phyloP scores from a whole-genome alignment of 2,888 invertebrate genomes.

The Pteria penguin region DNA sequence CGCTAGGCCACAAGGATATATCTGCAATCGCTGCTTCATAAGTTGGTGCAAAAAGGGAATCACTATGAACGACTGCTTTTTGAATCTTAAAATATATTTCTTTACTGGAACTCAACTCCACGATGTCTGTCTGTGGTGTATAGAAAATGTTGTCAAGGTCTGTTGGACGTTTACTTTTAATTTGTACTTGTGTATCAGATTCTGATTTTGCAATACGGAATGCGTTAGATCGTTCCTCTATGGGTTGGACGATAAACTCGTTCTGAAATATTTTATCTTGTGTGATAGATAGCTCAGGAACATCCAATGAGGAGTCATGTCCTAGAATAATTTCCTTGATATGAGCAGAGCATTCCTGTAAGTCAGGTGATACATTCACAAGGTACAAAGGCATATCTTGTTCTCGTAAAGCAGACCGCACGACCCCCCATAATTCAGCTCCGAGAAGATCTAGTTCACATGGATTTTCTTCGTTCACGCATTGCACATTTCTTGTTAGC shows the following conservation, averaged over 20 bases:
- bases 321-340: slow-evolving; percentile 3
- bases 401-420: slow-evolving; percentile 32
- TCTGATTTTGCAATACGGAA: slow-evolving; percentile 7
- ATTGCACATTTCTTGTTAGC: slow-evolving; percentile 20
- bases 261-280: slow-evolving; percentile 8
- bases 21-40: neutral
- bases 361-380: no score
- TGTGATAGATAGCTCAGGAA: slow-evolving; percentile 19
- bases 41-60: neutral
- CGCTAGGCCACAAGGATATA: slow-evolving; percentile 9
- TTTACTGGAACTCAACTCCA: neutral
- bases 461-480: neutral
- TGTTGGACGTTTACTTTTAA: slow-evolving; percentile 20
- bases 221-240: slow-evolving; percentile 1
- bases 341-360: neutral
- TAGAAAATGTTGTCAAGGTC: slow-evolving; percentile 14
- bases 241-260: slow-evolving; percentile 17
- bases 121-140: slow-evolving; percentile 4
- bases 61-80: slow-evolving; percentile 6
- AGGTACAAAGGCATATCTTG: slow-evolving; percentile 20
- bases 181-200: neutral
- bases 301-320: neutral
- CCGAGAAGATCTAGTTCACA: slow-evolving; percentile 38
- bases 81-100: neutral
- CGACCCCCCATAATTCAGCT: slow-evolving; percentile 52